A percentile compares a stretch with the other conserved stretches of the same genome.
Conservation (phyloP, 2,888 invertebrate species). For the Diarsia dahlii region DNA sequence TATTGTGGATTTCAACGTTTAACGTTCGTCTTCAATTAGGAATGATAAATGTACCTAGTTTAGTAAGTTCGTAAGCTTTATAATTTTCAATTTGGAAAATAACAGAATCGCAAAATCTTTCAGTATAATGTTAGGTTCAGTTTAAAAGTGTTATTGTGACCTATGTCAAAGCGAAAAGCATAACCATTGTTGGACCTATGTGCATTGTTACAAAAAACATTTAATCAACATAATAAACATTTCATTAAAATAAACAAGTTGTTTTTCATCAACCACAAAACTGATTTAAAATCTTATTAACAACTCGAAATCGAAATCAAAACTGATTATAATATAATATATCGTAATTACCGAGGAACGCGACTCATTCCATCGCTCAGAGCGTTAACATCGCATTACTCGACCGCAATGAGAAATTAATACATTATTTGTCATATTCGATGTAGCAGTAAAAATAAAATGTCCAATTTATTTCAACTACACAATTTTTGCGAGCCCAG, state of each 20-base stretch:
- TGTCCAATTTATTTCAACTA: constrained; percentile 47
- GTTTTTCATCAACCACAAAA: constrained; percentile 1
- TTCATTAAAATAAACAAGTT: constrained; percentile 5
- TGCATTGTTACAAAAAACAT: neutral
- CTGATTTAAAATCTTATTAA: constrained; percentile 28
- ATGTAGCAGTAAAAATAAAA: constrained; percentile 40
- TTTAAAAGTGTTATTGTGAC: no score
- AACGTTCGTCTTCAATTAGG: constrained; percentile 35
- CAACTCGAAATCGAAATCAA: constrained; percentile 36
- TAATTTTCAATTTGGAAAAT: neutral
- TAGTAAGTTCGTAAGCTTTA: neutral
- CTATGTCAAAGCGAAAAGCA: neutral
- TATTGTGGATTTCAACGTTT: constrained; percentile 17
- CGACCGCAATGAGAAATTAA: constrained; percentile 44
- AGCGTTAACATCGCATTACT: constrained; percentile 20
- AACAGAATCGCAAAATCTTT: neutral
- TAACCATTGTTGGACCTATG: neutral
- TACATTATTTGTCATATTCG: constrained; percentile 51
- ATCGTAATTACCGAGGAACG: constrained; percentile 9
- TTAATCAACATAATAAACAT: neutral
- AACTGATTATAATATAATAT: constrained; percentile 20
- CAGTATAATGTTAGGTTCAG: neutral
- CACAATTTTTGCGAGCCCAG: constrained; percentile 40
- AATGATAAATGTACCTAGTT: constrained; percentile 25
- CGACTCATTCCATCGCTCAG: neutral